These are phyloP conservation scores for Melanotaenia trifasciata DNA, from an alignment of 2,797 vertebrate species.

Conservation along the genomic window DNA sequence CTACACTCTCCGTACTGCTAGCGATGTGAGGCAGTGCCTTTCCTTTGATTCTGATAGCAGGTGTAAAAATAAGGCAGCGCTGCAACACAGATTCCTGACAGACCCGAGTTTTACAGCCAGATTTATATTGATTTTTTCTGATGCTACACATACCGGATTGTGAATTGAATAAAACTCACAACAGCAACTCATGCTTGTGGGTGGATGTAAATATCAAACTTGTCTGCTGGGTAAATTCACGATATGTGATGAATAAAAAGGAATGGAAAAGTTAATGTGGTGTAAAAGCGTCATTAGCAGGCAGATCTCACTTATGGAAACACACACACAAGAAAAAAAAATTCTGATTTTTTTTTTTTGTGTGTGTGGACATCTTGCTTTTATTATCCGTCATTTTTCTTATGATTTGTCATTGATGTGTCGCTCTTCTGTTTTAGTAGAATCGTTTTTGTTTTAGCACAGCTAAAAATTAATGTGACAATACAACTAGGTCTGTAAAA, in stretches of 20 bases:
- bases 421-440: not conserved
- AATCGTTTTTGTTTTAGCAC: constrained; percentile 9
- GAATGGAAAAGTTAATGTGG: not conserved
- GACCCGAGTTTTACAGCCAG: constrained; percentile 18
- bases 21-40: constrained; percentile 1
- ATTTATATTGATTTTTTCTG: constrained; percentile 36
- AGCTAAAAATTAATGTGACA: constrained; percentile 44
- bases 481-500: constrained; percentile 49
- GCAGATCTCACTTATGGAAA: constrained; percentile 12
- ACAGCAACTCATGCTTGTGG: constrained; percentile 4
- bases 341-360: too few relatives aligned
- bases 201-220: constrained; percentile 27
- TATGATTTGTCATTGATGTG: not conserved
- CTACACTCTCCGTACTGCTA: constrained; percentile 12
- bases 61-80: constrained; percentile 20
- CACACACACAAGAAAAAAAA: not conserved
- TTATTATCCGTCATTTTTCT: not conserved
- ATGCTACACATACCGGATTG: constrained; percentile 12
- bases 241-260: not conserved
- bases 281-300: constrained; percentile 25
- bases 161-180: constrained; percentile 29
- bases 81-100: constrained; percentile 4
- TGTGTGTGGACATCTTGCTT: not conserved
- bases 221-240: not conserved
- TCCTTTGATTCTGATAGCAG: constrained; percentile 18